phyloP scores from a whole-genome alignment of 2,888 invertebrate species.

The Odontocolon sp. region DNA sequence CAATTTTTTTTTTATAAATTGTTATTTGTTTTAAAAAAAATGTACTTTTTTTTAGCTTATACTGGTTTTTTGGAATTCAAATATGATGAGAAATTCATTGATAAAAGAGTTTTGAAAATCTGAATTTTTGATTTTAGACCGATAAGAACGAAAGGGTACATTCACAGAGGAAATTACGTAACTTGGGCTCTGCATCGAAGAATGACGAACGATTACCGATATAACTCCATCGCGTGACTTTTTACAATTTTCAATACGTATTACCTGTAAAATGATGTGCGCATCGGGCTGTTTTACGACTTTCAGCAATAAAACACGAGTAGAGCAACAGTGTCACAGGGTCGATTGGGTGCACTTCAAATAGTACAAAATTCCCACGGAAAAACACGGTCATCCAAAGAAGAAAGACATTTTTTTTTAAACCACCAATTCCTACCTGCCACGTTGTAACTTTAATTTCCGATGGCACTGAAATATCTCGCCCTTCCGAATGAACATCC shows the following conservation, averaged over 20 bases:
- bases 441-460: conserved; percentile 63
- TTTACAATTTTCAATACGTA: conserved; percentile 24
- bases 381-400: not conserved
- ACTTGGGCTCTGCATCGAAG: too few relatives aligned
- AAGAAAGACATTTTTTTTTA: not conserved
- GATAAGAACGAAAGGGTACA: not conserved
- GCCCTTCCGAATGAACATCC: not conserved
- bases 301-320: not conserved
- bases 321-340: not conserved
- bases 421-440: conserved; percentile 59
- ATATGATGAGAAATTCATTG: too few relatives aligned
- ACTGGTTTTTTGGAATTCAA: too few relatives aligned
- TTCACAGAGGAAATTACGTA: not conserved
- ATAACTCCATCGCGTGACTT: conserved; percentile 38
- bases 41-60: too few relatives aligned
- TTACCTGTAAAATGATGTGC: conserved; percentile 25
- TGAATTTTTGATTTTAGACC: too few relatives aligned
- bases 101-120: too few relatives aligned
- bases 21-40: too few relatives aligned
- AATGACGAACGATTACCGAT: conserved; percentile 19
- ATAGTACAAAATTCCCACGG: not conserved
- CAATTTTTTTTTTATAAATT: too few relatives aligned
- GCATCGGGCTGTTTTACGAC: conserved; percentile 1
- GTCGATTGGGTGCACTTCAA: conserved; percentile 9
- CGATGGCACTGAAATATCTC: conserved; percentile 18